These are phyloP conservation scores for Epizoanthus rinbou DNA, from an alignment of 92 coral and sea anemone genomes.

Conservation along the genomic window DNA sequence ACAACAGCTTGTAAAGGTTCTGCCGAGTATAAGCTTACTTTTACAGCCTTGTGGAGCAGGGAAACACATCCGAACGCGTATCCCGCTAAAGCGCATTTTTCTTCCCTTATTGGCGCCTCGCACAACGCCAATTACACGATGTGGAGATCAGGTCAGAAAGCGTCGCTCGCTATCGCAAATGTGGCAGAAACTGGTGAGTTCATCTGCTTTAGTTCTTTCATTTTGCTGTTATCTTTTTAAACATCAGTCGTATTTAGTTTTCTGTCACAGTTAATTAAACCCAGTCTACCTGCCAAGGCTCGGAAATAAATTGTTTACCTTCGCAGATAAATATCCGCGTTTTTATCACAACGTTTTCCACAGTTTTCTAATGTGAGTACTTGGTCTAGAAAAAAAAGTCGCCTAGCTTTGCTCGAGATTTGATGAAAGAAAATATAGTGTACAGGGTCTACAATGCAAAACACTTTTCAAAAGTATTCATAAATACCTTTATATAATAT, in stretches of 20 bases:
- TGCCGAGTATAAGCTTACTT: slow-evolving; percentile 23
- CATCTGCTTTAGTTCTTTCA: neutral
- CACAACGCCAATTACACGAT: slow-evolving; percentile 41
- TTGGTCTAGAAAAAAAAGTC: no score
- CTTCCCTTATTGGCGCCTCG: slow-evolving; percentile 44
- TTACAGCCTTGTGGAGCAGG: slow-evolving; percentile 37
- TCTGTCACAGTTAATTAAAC: neutral
- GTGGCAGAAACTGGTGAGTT: slow-evolving; percentile 45
- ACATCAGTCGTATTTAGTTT: no score
- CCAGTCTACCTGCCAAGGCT: neutral
- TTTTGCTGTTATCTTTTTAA: neutral
- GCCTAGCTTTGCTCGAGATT: no score
- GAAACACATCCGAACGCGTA: slow-evolving; percentile 25
- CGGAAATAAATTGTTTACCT: no score
- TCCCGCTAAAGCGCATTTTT: slow-evolving; percentile 39
- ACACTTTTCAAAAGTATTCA: no score
- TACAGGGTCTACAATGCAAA: no score
- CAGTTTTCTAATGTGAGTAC: no score
- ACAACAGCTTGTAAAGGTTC: slow-evolving; percentile 11
- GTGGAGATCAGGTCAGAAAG: slow-evolving; percentile 43
- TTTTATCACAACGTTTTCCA: no score
- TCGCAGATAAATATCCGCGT: no score
- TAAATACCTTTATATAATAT: no score
- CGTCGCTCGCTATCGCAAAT: slow-evolving; percentile 6
- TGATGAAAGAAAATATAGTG: no score